These are phyloP conservation scores for Silurus aristotelis DNA, from an alignment of 2,797 vertebrate genomes.

Conservation along the genomic window DNA sequence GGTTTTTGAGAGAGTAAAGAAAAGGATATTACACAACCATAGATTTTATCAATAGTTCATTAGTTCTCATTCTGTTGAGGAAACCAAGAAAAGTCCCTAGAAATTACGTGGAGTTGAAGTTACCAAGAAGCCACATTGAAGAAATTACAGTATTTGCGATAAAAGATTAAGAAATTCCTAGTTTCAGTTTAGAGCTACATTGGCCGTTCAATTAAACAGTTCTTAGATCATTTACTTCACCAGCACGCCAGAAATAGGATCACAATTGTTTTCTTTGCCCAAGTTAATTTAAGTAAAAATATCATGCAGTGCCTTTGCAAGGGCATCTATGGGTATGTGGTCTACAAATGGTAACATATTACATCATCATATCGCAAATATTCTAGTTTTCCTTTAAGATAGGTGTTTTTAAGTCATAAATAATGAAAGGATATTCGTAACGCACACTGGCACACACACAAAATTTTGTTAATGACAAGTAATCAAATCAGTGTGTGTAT, in stretches of 20 bases:
- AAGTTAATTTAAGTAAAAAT: not conserved
- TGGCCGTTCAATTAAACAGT: not conserved
- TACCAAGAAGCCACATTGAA: slow-evolving; percentile 19
- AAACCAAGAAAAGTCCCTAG: slow-evolving; percentile 8
- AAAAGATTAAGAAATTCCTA: not conserved
- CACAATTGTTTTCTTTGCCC: not conserved
- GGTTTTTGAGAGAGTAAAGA: not conserved
- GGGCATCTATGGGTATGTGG: no score
- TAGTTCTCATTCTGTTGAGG: not conserved
- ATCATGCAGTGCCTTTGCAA: not conserved
- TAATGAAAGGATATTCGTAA: not conserved
- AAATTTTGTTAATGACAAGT: not conserved
- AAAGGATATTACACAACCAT: slow-evolving; percentile 22
- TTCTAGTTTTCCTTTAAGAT: not conserved
- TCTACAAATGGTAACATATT: not conserved
- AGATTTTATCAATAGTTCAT: slow-evolving; percentile 2
- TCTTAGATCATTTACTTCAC: not conserved
- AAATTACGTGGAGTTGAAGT: not conserved
- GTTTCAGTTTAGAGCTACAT: not conserved
- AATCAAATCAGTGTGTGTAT: not conserved
- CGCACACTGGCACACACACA: not conserved
- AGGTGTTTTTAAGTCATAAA: not conserved
- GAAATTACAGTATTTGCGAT: not conserved
- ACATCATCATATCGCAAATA: not conserved
- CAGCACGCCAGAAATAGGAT: not conserved